Evolutionary conservation across 2,113 vertebrate species (phyloP), one percentile per base, ranked within the genome.

Genomic region (Thunnus thynnus): DNA sequence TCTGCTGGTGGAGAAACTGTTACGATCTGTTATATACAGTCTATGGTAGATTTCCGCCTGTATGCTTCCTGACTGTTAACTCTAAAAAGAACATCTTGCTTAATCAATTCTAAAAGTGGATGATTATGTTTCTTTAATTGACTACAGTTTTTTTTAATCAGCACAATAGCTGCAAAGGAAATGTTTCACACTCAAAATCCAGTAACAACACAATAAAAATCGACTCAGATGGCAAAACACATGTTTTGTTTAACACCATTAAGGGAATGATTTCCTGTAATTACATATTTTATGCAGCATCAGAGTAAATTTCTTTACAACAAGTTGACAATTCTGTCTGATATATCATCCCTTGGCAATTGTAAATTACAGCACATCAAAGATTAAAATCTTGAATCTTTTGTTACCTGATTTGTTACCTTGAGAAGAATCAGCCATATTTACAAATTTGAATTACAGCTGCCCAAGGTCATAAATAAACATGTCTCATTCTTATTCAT

Each of bases 401-500:
- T 22, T 22, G 22, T 22, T 22, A 22, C 22, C 22, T 65, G 4
- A 71, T 80, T 70, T 68, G 60, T 54, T 30, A 62, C 75, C 76
- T 62, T 36, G 72, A 80, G 77, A 32, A 58, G 68, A 80, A 32
- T 66, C 81, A 48, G 36, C 78, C 58, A 72, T 71, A 78, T 83
- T 88, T 76, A 78, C 82, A 86, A 65, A 83, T 83, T 70, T 60
- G 61, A 86, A 75, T 63, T 69, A 78, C 18, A 55, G 75, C 58
- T 36, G 30, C 68, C 67, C 10, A 16, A 47, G n/a, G 36, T 75
- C 52, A 83, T 86, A 60, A 83, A 87, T 81, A 80, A 87, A 74
- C 52, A 84, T 60, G 67, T 80, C 10, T 55, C 57, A 12, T 25
- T 67, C 54, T 64, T 75, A 82, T 72, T 84, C 44, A 68, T 67